A percentile compares a stretch with the other conserved stretches of the same genome.
Conservation (phyloP, 2,113 vertebrate genomes). For the Hydropotes inermis region DNA sequence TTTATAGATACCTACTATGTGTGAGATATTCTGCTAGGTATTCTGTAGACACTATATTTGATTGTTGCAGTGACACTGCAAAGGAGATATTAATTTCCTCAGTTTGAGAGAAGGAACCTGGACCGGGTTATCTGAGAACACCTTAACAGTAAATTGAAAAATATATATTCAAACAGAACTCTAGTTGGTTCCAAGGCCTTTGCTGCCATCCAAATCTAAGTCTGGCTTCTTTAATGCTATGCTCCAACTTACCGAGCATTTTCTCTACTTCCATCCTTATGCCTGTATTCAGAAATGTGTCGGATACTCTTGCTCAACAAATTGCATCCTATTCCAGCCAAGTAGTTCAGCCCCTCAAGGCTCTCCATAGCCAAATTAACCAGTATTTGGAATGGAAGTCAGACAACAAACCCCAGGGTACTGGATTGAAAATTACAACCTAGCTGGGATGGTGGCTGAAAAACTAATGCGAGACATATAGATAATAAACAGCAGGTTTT, state of each 20-base stretch:
- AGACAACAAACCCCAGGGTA: neutral
- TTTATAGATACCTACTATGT: neutral
- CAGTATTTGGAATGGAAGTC: constrained; percentile 10
- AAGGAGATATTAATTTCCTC: neutral
- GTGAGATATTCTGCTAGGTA: neutral
- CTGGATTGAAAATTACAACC: constrained; percentile 28
- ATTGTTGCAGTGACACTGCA: neutral
- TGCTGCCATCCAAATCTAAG: neutral
- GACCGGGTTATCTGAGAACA: neutral
- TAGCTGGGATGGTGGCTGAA: constrained; percentile 24
- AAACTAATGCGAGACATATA: constrained; percentile 38
- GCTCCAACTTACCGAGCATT: neutral
- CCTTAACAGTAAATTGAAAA: neutral
- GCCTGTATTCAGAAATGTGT: neutral
- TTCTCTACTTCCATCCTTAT: neutral
- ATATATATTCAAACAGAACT: neutral
- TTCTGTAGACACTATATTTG: neutral
- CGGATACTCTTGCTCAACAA: neutral
- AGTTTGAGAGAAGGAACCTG: neutral
- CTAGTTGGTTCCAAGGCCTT: neutral
- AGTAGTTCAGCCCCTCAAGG: neutral
- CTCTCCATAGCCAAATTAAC: neutral
- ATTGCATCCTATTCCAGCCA: neutral
- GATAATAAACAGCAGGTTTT: constrained; percentile 46
- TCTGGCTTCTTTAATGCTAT: neutral